Evolutionary conservation across 2,888 invertebrate species (phyloP).

Genomic region (Dryobotodes eremita): DNA sequence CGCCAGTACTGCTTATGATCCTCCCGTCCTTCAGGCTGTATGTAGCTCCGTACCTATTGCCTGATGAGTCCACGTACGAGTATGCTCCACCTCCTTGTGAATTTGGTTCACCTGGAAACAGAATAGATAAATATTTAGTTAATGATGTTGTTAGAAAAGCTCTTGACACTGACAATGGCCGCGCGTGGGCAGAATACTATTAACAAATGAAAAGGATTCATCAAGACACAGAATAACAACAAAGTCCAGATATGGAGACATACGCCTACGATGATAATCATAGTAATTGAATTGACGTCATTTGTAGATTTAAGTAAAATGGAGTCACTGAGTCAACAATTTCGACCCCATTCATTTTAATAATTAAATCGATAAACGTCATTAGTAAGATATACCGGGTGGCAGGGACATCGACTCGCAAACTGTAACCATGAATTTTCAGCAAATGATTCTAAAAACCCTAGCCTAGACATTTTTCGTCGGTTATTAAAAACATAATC

Average conservation of each 20-base stretch:
- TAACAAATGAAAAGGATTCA: constrained; percentile 22
- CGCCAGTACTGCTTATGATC: constrained; percentile 66
- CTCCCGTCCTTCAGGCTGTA: constrained; percentile 79
- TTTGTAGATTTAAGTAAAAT: constrained; percentile 27
- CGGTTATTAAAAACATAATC: too few relatives aligned
- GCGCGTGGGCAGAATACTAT: constrained; percentile 25
- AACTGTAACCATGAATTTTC: too few relatives aligned
- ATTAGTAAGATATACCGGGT: neutral
- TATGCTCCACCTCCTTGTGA: constrained; percentile 79
- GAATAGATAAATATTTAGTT: neutral
- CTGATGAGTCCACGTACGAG: constrained; percentile 82
- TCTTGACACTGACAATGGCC: neutral
- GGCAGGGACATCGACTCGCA: too few relatives aligned
- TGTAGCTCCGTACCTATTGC: constrained; percentile 86
- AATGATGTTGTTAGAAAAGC: neutral
- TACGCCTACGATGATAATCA: constrained; percentile 38
- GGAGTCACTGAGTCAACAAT: constrained; percentile 25
- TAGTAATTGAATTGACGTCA: constrained; percentile 46
- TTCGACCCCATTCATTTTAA: constrained; percentile 40
- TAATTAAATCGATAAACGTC: constrained; percentile 12
- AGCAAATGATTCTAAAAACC: too few relatives aligned
- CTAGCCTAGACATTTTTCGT: too few relatives aligned
- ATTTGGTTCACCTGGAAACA: constrained; percentile 59
- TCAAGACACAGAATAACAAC: constrained; percentile 26
- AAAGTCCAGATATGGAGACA: constrained; percentile 14